Evolutionary conservation across 2,113 vertebrate species (phyloP).

Genomic region (Menura novaehollandiae): DNA sequence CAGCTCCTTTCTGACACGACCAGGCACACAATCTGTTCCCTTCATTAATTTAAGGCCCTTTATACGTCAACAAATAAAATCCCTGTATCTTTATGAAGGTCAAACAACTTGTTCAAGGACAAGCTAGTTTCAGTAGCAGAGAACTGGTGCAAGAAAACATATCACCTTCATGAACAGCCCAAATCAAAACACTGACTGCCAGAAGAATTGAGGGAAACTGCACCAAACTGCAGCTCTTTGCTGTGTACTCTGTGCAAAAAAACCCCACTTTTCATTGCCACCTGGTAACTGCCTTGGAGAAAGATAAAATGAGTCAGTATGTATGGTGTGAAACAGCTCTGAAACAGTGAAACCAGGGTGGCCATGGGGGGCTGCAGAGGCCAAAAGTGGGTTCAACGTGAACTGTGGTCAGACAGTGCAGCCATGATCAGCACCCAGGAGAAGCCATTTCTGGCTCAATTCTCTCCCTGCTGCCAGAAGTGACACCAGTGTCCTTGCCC

Average conservation of each 20-base stretch:
- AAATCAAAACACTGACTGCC: neutral
- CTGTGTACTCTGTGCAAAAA: neutral
- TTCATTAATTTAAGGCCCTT: neutral
- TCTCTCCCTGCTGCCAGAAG: neutral
- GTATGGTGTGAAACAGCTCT: neutral
- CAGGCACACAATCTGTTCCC: neutral
- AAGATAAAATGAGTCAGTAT: neutral
- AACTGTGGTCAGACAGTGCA: neutral
- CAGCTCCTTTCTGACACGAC: neutral
- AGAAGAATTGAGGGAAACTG: rapidly evolving
- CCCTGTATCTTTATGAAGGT: neutral
- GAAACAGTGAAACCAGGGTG: neutral
- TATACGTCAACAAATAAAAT: neutral
- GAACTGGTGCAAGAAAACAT: neutral
- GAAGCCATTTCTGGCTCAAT: neutral
- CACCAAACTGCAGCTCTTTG: neutral
- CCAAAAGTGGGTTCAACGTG: neutral
- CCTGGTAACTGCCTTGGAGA: neutral
- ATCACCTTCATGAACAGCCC: neutral
- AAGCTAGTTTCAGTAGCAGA: neutral
- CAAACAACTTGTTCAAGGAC: neutral
- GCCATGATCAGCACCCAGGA: neutral
- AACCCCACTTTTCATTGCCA: neutral
- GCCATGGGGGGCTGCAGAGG: neutral
- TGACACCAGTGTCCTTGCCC: neutral